Evolutionary conservation across 2,113 vertebrate genomes (phyloP).

Genomic region (Neogobius melanostomus): DNA sequence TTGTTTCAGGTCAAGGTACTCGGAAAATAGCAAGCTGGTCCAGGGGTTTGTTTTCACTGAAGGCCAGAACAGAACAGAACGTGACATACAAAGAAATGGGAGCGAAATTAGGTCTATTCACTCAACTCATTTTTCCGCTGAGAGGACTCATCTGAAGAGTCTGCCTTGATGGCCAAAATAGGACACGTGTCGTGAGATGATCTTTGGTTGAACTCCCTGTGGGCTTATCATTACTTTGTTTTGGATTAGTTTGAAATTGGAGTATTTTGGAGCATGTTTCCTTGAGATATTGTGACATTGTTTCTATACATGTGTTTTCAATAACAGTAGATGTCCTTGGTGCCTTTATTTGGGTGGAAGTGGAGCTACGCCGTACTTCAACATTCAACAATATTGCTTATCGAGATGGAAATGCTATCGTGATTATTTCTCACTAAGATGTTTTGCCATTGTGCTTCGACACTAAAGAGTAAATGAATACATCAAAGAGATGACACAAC

Average conservation of each 20-base stretch:
- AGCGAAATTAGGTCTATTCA: neutral
- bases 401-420: too few species aligned
- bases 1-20: constrained; percentile 2
- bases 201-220: neutral
- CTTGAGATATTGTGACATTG: too few species aligned
- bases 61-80: constrained; percentile 1
- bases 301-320: too few species aligned
- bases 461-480: too few species aligned
- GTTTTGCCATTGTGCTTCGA: too few species aligned
- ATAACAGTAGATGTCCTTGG: too few species aligned
- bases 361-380: too few species aligned
- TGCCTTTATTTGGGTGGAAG: too few species aligned
- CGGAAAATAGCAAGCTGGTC: neutral
- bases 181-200: neutral
- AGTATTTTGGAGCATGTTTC: neutral
- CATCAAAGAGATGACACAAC: too few species aligned
- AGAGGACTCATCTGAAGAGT: neutral
- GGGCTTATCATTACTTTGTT: neutral
- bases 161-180: neutral
- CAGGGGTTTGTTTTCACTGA: neutral
- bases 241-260: neutral
- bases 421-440: too few species aligned
- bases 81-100: neutral
- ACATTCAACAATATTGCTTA: too few species aligned
- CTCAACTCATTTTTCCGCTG: neutral